Conservation (phyloP, 2,888 invertebrate genomes). For the Unio delphinus region DNA sequence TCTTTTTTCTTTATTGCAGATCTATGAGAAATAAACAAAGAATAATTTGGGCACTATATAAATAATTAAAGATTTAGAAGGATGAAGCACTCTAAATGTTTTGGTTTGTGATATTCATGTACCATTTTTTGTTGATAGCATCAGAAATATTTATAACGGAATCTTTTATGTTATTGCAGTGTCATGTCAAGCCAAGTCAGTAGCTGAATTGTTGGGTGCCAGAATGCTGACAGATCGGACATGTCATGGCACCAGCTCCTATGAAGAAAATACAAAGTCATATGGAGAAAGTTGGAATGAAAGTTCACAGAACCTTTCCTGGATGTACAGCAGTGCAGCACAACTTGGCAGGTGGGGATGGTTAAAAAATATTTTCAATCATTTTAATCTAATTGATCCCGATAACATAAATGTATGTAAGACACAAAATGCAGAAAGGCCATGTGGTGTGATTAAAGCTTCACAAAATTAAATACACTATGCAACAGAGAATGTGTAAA, state of each 20-base stretch:
- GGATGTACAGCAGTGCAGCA: slow-evolving; percentile 61
- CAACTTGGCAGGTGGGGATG: slow-evolving; percentile 65
- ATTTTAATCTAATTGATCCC: no score
- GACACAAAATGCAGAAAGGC: no score
- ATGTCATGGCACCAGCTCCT: slow-evolving; percentile 43
- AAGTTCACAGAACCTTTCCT: slow-evolving; percentile 45
- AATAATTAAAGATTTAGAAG: neutral
- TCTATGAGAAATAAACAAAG: neutral
- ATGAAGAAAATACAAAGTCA: slow-evolving; percentile 43
- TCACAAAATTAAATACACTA: no score
- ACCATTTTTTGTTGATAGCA: neutral
- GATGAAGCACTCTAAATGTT: neutral
- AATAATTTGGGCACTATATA: neutral
- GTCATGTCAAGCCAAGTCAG: slow-evolving; percentile 26
- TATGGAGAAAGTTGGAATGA: slow-evolving; percentile 51
- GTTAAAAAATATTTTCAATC: neutral
- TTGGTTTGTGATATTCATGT: neutral
- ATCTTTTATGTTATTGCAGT: slow-evolving; percentile 13
- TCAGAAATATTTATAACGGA: no score
- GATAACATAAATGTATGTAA: no score
- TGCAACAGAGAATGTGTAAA: no score
- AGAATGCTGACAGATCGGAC: slow-evolving; percentile 26
- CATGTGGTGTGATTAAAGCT: no score
- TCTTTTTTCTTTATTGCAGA: neutral
- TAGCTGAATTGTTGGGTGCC: slow-evolving; percentile 17